Evolutionary conservation across 2,797 vertebrate genomes (phyloP), one percentile per base, ranked within the genome.

Genomic region (Anas bernieri): DNA sequence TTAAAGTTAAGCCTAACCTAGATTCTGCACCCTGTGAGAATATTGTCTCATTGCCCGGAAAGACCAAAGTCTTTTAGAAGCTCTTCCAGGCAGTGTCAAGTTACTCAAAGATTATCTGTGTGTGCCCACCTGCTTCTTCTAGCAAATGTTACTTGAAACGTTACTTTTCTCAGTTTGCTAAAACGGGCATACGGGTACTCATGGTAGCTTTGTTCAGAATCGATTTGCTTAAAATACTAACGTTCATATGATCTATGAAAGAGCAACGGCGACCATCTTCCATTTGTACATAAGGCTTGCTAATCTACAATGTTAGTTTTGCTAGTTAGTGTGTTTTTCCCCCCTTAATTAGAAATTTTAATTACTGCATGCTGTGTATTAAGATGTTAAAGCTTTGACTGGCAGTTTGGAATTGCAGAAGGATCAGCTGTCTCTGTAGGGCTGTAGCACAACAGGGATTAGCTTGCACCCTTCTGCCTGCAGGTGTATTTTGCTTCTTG

Each of bases 281-380:
- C 75, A 1, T 93, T 93, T 79, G 73, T 94, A 68, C 59, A 20
- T 88, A 92, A 96, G 66, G 70, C 85, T 95, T 95, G 74, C 86
- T 96, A 79, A 96, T 97, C 95, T 96, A 82, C 94, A 94, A 55
- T 56, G 20, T 94, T 75, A 83, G 76, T 97, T 97, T 96, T 97
- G 78, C 91, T 94, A 50, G 88, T 90, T 95, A 82, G 70, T 35
- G 20, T 5, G 12, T 31, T 11, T 41, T 52, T 61, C 74, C n/a
- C 28, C 56, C 41, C 59, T 96, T 96, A 97, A 97, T 97, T 96
- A 97, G 83, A 93, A 97, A 91, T 97, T 95, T 97, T 97, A 97
- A 97, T 97, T 97, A 97, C 59, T 92, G 79, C 86, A 86, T 94
- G 93, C 96, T 94, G 92, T 78, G 94, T 95, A 97, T 97, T 97